These are phyloP conservation scores for Lophotriccus pileatus DNA, from an alignment of 2,797 vertebrate genomes.

Conservation along the genomic window DNA sequence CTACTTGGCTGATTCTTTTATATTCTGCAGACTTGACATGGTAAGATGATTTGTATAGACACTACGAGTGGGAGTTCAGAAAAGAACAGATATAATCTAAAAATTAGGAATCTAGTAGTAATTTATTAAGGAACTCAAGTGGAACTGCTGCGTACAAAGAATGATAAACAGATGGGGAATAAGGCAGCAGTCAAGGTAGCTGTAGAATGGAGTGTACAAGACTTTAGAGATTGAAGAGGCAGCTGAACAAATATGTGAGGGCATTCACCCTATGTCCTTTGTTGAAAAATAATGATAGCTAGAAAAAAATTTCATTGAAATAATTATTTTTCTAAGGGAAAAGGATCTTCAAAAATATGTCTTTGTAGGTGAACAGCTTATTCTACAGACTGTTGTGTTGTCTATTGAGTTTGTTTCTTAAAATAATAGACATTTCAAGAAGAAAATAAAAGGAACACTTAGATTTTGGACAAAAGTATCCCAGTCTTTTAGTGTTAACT, in stretches of 20 bases:
- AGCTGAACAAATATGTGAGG: conserved; percentile 18
- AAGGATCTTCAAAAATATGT: not conserved
- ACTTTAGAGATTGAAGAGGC: conserved; percentile 17
- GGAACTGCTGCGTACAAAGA: not conserved
- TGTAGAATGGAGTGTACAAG: conserved; percentile 9
- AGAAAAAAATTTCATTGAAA: not conserved
- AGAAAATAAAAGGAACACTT: not conserved
- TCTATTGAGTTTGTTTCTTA: not conserved
- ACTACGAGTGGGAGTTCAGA: conserved; percentile 35
- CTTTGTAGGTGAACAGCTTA: not conserved
- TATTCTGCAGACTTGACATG: conserved; percentile 27
- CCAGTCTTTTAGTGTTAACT: not conserved
- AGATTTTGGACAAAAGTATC: not conserved
- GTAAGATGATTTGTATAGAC: conserved; percentile 37
- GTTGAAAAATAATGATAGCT: not conserved
- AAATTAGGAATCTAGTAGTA: conserved; percentile 58
- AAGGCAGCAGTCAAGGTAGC: conserved; percentile 35
- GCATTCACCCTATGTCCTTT: not conserved
- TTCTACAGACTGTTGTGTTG: not conserved
- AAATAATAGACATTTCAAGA: not conserved
- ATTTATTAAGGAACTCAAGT: conserved; percentile 56
- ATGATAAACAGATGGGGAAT: conserved; percentile 56
- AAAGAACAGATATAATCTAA: conserved; percentile 58
- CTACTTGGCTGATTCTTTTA: conserved; percentile 41
- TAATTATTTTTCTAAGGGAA: not conserved